Evolutionary conservation across 2,797 vertebrate genomes (phyloP).

Genomic region (Falco cherrug): DNA sequence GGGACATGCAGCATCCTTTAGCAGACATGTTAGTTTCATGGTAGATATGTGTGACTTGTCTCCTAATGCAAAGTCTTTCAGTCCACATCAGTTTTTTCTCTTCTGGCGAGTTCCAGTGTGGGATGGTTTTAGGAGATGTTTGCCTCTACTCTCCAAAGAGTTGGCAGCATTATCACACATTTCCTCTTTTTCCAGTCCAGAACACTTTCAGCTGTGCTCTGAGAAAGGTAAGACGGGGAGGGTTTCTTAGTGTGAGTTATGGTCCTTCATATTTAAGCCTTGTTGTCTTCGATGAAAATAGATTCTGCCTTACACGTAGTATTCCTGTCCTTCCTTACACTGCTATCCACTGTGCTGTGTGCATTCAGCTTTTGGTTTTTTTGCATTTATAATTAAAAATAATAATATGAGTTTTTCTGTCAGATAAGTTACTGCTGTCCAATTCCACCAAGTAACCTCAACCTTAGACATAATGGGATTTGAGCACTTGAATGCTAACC

Average conservation of each 20-base stretch:
- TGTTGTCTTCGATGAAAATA: not conserved
- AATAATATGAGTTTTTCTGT: not conserved
- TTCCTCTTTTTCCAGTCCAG: not conserved
- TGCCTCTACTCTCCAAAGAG: not conserved
- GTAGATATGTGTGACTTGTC: not conserved
- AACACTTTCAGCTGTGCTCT: not conserved
- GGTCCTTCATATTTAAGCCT: not conserved
- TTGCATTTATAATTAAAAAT: not conserved
- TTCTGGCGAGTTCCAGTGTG: not conserved
- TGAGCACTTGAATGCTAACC: not conserved
- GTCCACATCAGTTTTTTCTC: not conserved
- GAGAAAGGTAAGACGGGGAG: accelerated
- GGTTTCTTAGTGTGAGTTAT: not conserved
- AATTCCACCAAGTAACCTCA: not conserved
- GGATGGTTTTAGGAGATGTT: not conserved
- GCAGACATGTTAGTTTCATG: accelerated
- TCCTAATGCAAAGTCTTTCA: not conserved
- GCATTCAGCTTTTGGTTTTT: not conserved
- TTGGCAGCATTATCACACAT: not conserved
- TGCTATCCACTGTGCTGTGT: not conserved
- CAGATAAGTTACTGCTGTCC: not conserved
- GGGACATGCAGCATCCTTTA: not conserved
- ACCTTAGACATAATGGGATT: not conserved
- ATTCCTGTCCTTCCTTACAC: not conserved
- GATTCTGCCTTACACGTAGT: not conserved